These are phyloP conservation scores for Baronia brevicornis DNA, from an alignment of 2,888 invertebrate species.

Conservation along the genomic window DNA sequence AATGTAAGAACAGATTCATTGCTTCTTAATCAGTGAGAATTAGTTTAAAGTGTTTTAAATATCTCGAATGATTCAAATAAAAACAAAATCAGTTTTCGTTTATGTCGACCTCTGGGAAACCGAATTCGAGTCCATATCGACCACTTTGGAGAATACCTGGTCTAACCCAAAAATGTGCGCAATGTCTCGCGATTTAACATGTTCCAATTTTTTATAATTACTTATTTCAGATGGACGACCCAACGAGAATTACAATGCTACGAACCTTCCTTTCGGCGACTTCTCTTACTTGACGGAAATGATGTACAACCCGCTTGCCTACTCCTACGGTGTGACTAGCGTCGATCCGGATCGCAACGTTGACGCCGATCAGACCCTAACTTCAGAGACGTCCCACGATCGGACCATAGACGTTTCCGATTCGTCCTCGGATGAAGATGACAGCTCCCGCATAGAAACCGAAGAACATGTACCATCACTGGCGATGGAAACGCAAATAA, in stretches of 20 bases:
- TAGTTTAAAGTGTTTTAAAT: too few relatives aligned
- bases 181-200: too few relatives aligned
- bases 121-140: too few relatives aligned
- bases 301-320: constrained; percentile 64
- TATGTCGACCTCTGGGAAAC: too few relatives aligned
- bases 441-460: constrained; percentile 41
- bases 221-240: constrained; percentile 62
- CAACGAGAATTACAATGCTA: constrained; percentile 72
- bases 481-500: constrained; percentile 57
- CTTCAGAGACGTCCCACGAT: constrained; percentile 43
- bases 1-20: too few relatives aligned
- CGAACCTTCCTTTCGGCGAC: constrained; percentile 71
- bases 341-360: constrained; percentile 51
- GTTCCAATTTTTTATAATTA: too few relatives aligned
- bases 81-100: too few relatives aligned
- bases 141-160: too few relatives aligned
- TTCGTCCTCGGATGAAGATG: constrained; percentile 58
- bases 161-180: too few relatives aligned
- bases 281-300: constrained; percentile 72
- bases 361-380: constrained; percentile 40
- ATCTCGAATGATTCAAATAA: too few relatives aligned
- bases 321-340: constrained; percentile 48
- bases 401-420: constrained; percentile 64
- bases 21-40: too few relatives aligned
- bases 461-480: constrained; percentile 52